Conservation (phyloP, 2,888 invertebrate genomes). For the Cheilosia impressa region DNA sequence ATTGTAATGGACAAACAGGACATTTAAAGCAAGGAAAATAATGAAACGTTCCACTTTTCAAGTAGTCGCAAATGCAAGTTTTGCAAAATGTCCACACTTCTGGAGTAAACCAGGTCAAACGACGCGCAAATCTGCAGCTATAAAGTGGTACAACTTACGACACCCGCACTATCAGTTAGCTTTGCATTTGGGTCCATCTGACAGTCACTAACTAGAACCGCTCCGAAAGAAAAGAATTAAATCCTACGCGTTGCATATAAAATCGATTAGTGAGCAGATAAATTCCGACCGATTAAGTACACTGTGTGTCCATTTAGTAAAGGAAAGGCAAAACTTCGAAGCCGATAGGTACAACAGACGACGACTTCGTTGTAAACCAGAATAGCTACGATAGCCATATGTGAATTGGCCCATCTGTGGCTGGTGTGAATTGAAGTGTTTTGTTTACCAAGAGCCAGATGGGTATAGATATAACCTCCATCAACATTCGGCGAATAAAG, state of each 20-base stretch:
- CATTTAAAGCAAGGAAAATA: too few relatives aligned
- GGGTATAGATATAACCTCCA: not conserved
- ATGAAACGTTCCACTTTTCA: too few relatives aligned
- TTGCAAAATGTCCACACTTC: too few relatives aligned
- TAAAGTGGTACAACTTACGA: too few relatives aligned
- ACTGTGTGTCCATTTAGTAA: not conserved
- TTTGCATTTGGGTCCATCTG: not conserved
- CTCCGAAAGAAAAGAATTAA: not conserved
- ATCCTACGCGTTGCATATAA: not conserved
- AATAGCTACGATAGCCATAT: not conserved
- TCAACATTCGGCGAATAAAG: too few relatives aligned
- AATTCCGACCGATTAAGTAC: not conserved
- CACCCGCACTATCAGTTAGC: not conserved
- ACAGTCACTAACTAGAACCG: not conserved
- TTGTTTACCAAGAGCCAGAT: not conserved
- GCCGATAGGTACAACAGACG: not conserved
- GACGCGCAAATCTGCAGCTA: too few relatives aligned
- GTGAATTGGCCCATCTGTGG: not conserved
- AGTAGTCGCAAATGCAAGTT: too few relatives aligned
- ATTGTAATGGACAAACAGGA: not conserved
- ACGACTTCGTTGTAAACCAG: not conserved
- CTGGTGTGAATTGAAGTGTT: not conserved
- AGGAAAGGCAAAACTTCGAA: not conserved
- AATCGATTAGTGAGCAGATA: not conserved
- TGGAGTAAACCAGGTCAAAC: too few relatives aligned